Evolutionary conservation across 2,113 vertebrate genomes (phyloP).

Genomic region (Ursus arctos): DNA sequence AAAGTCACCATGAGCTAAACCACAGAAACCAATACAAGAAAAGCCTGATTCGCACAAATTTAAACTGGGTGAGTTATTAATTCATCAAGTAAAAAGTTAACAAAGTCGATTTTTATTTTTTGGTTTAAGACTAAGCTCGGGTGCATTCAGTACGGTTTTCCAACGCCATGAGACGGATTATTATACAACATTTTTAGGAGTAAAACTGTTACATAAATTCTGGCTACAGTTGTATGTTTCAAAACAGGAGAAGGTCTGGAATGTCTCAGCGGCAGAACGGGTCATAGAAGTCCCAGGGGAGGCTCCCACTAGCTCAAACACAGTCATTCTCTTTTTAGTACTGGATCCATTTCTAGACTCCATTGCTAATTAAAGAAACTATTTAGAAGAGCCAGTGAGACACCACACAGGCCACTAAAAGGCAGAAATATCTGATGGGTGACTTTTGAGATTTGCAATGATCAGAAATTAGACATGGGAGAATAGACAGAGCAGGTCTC

Average conservation of each 20-base stretch:
- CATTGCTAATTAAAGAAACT: not conserved
- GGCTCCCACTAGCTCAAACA: not conserved
- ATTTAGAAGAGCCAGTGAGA: not conserved
- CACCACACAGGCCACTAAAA: not conserved
- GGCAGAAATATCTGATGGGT: not conserved
- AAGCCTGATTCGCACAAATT: not conserved
- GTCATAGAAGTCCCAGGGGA: too few relatives aligned
- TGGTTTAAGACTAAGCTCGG: not conserved
- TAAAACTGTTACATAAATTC: not conserved
- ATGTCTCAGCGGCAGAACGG: not conserved
- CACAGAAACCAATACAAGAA: not conserved
- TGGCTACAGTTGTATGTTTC: not conserved
- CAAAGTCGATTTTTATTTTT: not conserved
- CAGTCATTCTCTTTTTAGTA: not conserved
- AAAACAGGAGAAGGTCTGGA: not conserved
- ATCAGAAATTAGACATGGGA: not conserved
- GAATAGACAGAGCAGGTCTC: not conserved
- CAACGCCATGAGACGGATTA: not conserved
- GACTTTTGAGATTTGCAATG: not conserved
- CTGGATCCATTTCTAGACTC: not conserved
- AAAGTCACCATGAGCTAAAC: not conserved
- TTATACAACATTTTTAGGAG: not conserved
- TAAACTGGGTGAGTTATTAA: not conserved
- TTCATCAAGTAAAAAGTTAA: not conserved
- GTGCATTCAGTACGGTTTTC: not conserved